Percentiles rank a stretch among this genome's conserved stretches.
phyloP scores from a whole-genome alignment of 2,888 invertebrate species.

The Epinotia demarniana region DNA sequence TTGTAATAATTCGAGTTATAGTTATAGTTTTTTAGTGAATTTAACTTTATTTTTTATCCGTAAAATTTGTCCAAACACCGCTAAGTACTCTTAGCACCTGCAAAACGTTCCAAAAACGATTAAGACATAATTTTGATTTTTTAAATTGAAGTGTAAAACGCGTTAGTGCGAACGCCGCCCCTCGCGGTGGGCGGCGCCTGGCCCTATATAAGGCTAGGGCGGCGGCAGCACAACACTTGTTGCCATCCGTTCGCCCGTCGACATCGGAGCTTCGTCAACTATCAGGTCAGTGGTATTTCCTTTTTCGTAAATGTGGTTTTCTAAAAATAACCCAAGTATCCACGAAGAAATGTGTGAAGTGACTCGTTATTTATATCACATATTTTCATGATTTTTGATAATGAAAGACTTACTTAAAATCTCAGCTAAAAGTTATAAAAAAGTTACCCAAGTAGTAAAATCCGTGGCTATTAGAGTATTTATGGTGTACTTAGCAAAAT shows the following conservation, averaged over 20 bases:
- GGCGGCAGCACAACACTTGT: conserved; percentile 80
- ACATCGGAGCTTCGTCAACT: conserved; percentile 52
- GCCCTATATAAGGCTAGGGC: conserved; percentile 78
- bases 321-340: not conserved
- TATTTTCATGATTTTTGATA: not conserved
- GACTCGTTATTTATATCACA: not conserved
- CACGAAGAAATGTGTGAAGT: conserved; percentile 4
- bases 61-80: not conserved
- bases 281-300: conserved; percentile 67
- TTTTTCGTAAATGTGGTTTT: conserved; percentile 17
- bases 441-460: not conserved
- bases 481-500: not conserved
- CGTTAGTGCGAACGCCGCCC: conserved; percentile 67
- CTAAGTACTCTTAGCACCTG: not conserved
- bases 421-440: not conserved
- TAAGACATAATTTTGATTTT: conserved; percentile 63
- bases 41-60: not conserved
- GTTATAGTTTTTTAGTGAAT: not conserved
- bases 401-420: not conserved
- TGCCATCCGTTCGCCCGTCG: conserved; percentile 64
- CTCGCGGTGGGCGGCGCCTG: conserved; percentile 76
- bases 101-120: conserved; percentile 25
- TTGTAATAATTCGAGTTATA: not conserved
- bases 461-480: no score
- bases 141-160: conserved; percentile 77